Evolutionary conservation across 2,888 invertebrate genomes (phyloP), one percentile per base, ranked within the genome.

Genomic region (Alviniconcha strummeri): DNA sequence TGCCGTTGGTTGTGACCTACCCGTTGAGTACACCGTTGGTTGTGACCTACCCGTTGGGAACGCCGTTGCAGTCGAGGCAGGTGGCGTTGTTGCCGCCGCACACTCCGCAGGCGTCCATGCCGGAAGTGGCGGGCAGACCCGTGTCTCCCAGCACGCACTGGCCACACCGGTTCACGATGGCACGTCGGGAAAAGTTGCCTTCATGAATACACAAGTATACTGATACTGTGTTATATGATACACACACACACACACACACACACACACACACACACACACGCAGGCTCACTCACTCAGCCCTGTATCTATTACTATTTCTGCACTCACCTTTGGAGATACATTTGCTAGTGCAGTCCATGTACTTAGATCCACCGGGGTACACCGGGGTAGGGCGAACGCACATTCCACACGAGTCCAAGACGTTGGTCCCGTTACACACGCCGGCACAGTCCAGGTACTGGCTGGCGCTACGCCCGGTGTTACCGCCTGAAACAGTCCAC

Each of bases 71-170:
- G 71, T 85, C 85, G 7, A 60, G 36, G 52, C 85, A 85, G 15
- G 85, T 79, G 19, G 84, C 81, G 79, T 84, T 83, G 75, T 77
- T 67, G 9, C 85, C 85, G 1, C 64, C 75, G 52, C 85, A 85
- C 52, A 83, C 83, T 3, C 84, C 85, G 60, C 85, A 85, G 0
- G 52, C 85, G 69, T 85, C 85, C 81, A 71, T 78, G 17, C 84
- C 84, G 55, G 15, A 15, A n/a, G 60, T 55, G 5, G 15, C 15
- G 0, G 83, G 4, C 17, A 15, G 6, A 8, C 81, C 81, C 9
- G 85, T 84, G 15, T n/a, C 15, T 15, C 85, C 85, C 52, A 83
- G 78, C n/a, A 84, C 84, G 64, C 85, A 85, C 6, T 64, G 52
- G 9, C 15, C 19, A 19, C 85, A 85, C 6, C 9, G 60, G 83